Conservation (phyloP, 2,888 invertebrate genomes). For the Chymomyza procnemis region DNA sequence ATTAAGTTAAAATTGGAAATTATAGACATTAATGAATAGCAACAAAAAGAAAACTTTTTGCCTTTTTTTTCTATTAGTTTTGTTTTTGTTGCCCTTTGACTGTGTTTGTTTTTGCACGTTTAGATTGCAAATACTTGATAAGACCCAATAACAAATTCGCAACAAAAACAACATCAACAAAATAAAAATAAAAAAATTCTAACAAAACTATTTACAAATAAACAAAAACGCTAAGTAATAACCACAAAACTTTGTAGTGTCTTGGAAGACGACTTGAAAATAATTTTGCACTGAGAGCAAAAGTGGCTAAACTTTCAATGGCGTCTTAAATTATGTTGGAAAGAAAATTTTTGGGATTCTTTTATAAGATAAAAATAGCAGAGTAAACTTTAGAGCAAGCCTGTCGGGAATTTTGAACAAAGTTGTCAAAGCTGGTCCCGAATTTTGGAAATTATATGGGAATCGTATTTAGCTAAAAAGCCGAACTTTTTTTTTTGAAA, state of each 20-base stretch:
- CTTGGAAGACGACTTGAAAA: too few species aligned
- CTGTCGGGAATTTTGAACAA: too few species aligned
- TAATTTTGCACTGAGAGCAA: too few species aligned
- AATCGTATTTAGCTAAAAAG: too few species aligned
- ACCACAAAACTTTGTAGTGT: not conserved
- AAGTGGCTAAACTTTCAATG: too few species aligned
- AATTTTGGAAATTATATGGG: too few species aligned
- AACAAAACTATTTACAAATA: not conserved
- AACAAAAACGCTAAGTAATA: not conserved
- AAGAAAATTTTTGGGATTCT: too few species aligned
- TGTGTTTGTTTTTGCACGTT: not conserved
- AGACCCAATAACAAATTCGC: not conserved
- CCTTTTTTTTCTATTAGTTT: not conserved
- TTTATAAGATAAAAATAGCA: too few species aligned
- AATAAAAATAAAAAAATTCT: not conserved
- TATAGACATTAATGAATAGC: not conserved
- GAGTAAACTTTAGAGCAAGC: too few species aligned
- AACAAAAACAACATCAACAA: not conserved
- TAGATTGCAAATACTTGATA: not conserved
- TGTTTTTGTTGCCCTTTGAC: not conserved
- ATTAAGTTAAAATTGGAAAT: not conserved
- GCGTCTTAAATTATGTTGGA: too few species aligned
- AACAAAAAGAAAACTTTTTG: slow-evolving; percentile 3
- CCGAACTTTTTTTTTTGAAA: too few species aligned
- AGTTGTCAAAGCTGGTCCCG: too few species aligned